These are phyloP conservation scores for Apis laboriosa DNA, from an alignment of 1,140 invertebrate species.

Conservation along the genomic window DNA sequence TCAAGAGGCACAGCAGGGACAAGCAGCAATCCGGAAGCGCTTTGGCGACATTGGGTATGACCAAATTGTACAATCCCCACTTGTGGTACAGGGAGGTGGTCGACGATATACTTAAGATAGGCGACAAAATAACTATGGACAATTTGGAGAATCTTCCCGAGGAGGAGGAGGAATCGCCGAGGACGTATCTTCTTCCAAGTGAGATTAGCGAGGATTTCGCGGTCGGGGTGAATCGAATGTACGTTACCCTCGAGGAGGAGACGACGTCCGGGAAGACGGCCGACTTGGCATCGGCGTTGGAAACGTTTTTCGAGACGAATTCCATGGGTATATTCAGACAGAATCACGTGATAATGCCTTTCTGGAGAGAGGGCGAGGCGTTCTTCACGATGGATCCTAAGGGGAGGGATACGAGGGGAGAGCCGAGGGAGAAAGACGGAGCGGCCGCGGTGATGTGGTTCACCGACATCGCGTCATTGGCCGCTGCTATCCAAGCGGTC, in stretches of 20 bases:
- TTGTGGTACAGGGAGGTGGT: constrained; percentile 73
- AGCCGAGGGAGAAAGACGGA: constrained; percentile 58
- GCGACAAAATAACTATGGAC: constrained; percentile 69
- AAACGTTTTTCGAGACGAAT: constrained; percentile 66
- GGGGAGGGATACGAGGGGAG: constrained; percentile 64
- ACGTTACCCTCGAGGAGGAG: constrained; percentile 66
- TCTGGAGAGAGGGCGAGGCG: constrained; percentile 70
- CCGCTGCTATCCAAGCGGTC: constrained; percentile 10
- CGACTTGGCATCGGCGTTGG: constrained; percentile 59
- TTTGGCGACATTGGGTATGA: constrained; percentile 71
- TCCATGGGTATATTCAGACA: constrained; percentile 71
- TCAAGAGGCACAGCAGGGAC: constrained; percentile 67
- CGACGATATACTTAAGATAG: constrained; percentile 75
- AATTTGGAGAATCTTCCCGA: constrained; percentile 77
- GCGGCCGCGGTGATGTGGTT: constrained; percentile 72
- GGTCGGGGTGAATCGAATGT: constrained; percentile 72
- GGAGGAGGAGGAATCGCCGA: constrained; percentile 59
- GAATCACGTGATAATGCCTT: constrained; percentile 67
- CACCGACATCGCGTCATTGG: constrained; percentile 60
- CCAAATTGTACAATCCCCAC: constrained; percentile 72
- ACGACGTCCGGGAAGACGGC: constrained; percentile 37
- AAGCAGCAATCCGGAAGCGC: constrained; percentile 75
- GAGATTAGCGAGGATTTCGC: constrained; percentile 76
- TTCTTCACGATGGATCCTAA: constrained; percentile 74
- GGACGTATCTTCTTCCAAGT: constrained; percentile 77